Evolutionary conservation across 2,888 invertebrate species (phyloP), one percentile per base, ranked within the genome.

Genomic region (Silvanus unidentatus): DNA sequence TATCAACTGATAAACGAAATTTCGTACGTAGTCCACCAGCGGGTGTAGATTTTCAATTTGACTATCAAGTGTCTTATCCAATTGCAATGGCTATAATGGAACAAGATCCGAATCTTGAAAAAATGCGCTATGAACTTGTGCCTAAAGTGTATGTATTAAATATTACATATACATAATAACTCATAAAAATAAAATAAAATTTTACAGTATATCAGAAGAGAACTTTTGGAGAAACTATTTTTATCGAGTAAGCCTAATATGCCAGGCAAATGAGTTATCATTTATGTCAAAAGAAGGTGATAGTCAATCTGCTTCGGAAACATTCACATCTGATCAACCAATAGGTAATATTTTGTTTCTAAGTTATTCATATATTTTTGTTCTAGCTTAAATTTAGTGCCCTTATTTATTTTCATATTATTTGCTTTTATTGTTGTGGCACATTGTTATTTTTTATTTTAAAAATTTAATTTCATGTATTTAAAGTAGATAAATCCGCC

Each of bases 181-280:
- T 22, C 8, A n/a, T 22, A 8, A 5, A 22, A 22, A 22, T 22
- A 22, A 5, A 22, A 22, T 5, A 22, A 22, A 5, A 5, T 22
- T 3, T 73, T 75, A 42, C 75, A 90, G 92, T 62, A 90, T 94
- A 72, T 88, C 87, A 65, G 99, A 99, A 79, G 96, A 97, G 75
- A 88, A 89, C 70, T 99, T 99, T 78, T 99, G 99, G 99, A 84
- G 95, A 70, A 99, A 99, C 79, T 99, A 99, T 73, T 99, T 99
- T 78, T 99, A 99, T 78, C 90, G 99, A 70, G 91, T 99, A 60
- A 95, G 94, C 62, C 84, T 99, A 63, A 92, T 99, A 71, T 93
- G 96, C 70, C 98, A 99, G 78, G 95, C 96, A 59, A 91, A 88
- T 71, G 94, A 96, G 73, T 57, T 71, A 52, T 70, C 70, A 16